phyloP scores from a whole-genome alignment of 2,113 vertebrate genomes.

The Crotalus helleri region DNA sequence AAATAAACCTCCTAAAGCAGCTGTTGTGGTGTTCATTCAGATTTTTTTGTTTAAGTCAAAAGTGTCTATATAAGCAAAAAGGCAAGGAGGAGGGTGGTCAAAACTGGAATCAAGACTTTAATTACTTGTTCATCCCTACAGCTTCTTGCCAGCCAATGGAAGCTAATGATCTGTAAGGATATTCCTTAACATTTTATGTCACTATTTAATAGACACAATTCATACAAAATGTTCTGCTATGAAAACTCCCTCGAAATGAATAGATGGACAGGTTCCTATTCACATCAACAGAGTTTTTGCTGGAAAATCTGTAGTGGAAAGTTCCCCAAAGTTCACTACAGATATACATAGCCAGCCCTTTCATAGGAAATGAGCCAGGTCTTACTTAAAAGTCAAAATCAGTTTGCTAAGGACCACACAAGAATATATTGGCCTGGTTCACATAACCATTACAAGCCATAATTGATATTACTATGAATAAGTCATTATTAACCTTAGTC shows the following conservation, averaged over 20 bases:
- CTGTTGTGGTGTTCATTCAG: neutral
- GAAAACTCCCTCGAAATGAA: neutral
- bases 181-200: neutral
- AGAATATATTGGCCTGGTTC: neutral
- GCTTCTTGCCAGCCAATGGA: neutral
- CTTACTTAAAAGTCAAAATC: neutral
- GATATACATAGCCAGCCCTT: neutral
- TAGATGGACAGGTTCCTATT: neutral
- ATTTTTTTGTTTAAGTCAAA: neutral
- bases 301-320: neutral
- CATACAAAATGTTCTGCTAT: neutral
- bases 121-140: neutral
- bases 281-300: neutral
- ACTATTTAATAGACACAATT: neutral
- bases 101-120: neutral
- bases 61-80: neutral
- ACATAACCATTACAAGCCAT: neutral
- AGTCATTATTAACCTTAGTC: neutral
- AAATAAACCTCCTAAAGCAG: neutral
- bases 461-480: neutral
- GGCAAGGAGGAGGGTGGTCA: neutral
- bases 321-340: neutral
- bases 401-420: neutral
- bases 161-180: neutral
- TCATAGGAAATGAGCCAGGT: neutral